These are phyloP conservation scores for Oxyteleia sp. DNA, from an alignment of 2,888 invertebrate genomes.

Conservation along the genomic window DNA sequence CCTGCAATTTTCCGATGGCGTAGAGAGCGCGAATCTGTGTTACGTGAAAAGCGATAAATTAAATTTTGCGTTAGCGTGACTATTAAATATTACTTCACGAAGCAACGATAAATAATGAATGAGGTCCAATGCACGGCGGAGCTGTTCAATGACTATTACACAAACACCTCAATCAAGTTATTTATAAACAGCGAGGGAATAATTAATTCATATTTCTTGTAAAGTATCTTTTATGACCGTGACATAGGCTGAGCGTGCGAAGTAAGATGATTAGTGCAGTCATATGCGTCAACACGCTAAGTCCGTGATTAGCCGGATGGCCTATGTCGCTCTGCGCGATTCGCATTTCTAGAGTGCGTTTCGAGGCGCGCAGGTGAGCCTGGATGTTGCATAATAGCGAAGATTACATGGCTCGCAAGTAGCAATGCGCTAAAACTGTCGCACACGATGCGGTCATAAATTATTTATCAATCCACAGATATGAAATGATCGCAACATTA, in stretches of 20 bases:
- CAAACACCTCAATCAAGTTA: constrained; percentile 22
- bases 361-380: constrained; percentile 67
- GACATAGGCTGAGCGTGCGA: constrained; percentile 56
- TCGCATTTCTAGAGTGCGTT: constrained; percentile 51
- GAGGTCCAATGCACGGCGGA: neutral
- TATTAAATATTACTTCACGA: too few species aligned
- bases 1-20: too few species aligned
- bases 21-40: too few species aligned
- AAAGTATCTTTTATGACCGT: constrained; percentile 50
- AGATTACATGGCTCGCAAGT: constrained; percentile 65
- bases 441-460: constrained; percentile 34
- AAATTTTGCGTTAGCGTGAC: too few species aligned
- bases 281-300: constrained; percentile 44
- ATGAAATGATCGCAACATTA: constrained; percentile 22
- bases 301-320: constrained; percentile 56
- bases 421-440: constrained; percentile 55
- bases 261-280: constrained; percentile 57
- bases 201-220: constrained; percentile 46
- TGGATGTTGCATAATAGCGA: constrained; percentile 68
- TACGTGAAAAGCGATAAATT: too few species aligned
- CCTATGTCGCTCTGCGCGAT: constrained; percentile 58
- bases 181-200: constrained; percentile 35
- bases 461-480: constrained; percentile 46
- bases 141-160: constrained; percentile 14
- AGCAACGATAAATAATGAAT: constrained; percentile 23